phyloP scores from a whole-genome alignment of 1,140 invertebrate genomes.

The Meloidogyne chitwoodi region DNA sequence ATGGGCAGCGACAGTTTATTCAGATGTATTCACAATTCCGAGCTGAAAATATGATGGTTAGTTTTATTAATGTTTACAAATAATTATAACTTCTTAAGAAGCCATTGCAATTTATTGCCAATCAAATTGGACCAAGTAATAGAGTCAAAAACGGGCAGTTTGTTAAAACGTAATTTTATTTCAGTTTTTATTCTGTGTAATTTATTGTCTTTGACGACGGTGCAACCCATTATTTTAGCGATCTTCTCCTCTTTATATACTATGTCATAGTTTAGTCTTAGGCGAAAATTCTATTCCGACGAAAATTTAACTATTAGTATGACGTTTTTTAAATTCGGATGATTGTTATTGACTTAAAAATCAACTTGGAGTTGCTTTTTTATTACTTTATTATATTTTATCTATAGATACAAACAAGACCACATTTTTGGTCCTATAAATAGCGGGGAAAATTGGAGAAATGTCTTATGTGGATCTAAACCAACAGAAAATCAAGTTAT shows the following conservation, averaged over 20 bases:
- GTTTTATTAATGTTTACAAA: not conserved
- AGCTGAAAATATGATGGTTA: slow-evolving; percentile 45
- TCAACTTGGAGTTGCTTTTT: too few species aligned
- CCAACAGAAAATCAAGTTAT: not conserved
- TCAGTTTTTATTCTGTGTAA: not conserved
- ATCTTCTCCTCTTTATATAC: too few species aligned
- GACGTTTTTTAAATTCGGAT: too few species aligned
- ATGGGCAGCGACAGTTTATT: slow-evolving; percentile 31
- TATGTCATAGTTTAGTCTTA: too few species aligned
- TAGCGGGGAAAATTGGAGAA: slow-evolving; percentile 6
- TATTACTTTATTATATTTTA: too few species aligned
- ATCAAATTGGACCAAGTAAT: slow-evolving; percentile 38
- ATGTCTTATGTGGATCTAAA: not conserved
- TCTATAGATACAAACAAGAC: not conserved
- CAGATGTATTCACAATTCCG: slow-evolving; percentile 32
- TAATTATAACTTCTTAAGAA: not conserved
- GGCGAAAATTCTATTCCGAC: too few species aligned
- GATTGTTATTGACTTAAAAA: too few species aligned
- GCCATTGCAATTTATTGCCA: slow-evolving; percentile 32
- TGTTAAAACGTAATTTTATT: slow-evolving; percentile 33
- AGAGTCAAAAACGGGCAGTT: slow-evolving; percentile 30
- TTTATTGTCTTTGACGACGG: too few species aligned
- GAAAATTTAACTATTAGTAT: too few species aligned
- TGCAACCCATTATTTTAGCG: too few species aligned
- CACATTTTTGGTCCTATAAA: not conserved